These are phyloP conservation scores for Platichthys flesus DNA, from an alignment of 2,113 vertebrate genomes.

Conservation along the genomic window DNA sequence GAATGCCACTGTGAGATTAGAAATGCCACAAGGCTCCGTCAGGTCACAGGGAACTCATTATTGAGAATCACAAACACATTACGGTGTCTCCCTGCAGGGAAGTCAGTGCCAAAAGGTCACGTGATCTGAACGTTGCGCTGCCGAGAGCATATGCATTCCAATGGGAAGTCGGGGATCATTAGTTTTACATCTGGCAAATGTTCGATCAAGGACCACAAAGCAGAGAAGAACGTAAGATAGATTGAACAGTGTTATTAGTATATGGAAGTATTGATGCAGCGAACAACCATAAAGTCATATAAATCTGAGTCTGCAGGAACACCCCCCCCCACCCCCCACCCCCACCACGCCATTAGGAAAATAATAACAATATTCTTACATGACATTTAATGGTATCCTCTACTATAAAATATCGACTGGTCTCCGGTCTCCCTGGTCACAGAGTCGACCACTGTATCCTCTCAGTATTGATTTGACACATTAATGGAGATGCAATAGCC, in stretches of 20 bases:
- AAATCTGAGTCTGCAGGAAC: neutral
- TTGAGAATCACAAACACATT: slow-evolving; percentile 30
- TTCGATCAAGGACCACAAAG: neutral
- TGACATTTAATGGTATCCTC: neutral
- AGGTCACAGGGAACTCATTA: slow-evolving; percentile 46
- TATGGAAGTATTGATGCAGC: neutral
- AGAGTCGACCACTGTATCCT: slow-evolving; percentile 31
- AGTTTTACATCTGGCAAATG: neutral
- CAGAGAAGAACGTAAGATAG: neutral
- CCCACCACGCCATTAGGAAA: neutral
- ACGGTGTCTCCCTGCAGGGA: slow-evolving; percentile 2
- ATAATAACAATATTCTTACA: no score
- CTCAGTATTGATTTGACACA: slow-evolving; percentile 69
- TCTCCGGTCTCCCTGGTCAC: slow-evolving; percentile 5
- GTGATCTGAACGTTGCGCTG: slow-evolving; percentile 15
- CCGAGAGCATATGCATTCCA: neutral
- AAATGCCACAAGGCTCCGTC: slow-evolving; percentile 40
- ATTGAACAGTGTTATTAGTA: neutral
- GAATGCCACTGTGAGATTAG: slow-evolving; percentile 53
- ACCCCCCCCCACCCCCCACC: no score
- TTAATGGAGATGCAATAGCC: slow-evolving; percentile 44
- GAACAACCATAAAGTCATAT: neutral
- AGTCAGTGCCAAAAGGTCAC: slow-evolving; percentile 17
- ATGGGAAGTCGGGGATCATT: neutral
- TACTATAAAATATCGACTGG: no score